A percentile compares a stretch with the other conserved stretches of the same genome.
Evolutionary conservation across 2,113 vertebrate genomes (phyloP).

Genomic region (Laticauda colubrina): DNA sequence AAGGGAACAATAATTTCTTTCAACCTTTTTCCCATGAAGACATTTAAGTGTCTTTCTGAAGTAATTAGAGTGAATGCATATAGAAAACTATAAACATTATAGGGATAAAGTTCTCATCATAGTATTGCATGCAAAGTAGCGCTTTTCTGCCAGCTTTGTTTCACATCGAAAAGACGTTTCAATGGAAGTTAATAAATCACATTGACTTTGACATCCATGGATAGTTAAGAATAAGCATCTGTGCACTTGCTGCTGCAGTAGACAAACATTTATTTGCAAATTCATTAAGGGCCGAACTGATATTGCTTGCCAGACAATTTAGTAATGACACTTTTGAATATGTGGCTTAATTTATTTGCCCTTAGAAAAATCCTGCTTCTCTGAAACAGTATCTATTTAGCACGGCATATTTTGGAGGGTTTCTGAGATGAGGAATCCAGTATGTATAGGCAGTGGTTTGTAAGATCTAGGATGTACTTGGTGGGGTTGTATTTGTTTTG

Average conservation of each 20-base stretch:
- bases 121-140: conserved; percentile 59
- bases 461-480: too few relatives aligned
- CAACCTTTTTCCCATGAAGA: conserved; percentile 20
- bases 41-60: conserved; percentile 24
- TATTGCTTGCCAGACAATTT: conserved; percentile 68
- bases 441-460: too few relatives aligned
- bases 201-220: conserved; percentile 65
- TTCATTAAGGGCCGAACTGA: conserved; percentile 61
- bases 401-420: not conserved
- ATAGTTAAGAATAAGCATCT: conserved; percentile 65
- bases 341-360: conserved; percentile 59
- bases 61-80: conserved; percentile 36
- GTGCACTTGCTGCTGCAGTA: conserved; percentile 61
- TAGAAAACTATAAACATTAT: conserved; percentile 38
- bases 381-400: conserved; percentile 40
- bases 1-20: not conserved
- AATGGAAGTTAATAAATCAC: conserved; percentile 70
- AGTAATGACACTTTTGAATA: conserved; percentile 61
- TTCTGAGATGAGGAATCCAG: conserved; percentile 30
- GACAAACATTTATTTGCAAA: conserved; percentile 66
- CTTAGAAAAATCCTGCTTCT: conserved; percentile 39
- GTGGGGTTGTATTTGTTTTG: too few relatives aligned
- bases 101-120: conserved; percentile 66
- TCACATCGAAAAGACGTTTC: conserved; percentile 71
- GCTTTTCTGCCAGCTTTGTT: conserved; percentile 69